Percentiles rank a stretch among this genome's conserved stretches.
These are phyloP conservation scores for Myxocyprinus asiaticus DNA, from an alignment of 2,113 vertebrate genomes.

Conservation along the genomic window DNA sequence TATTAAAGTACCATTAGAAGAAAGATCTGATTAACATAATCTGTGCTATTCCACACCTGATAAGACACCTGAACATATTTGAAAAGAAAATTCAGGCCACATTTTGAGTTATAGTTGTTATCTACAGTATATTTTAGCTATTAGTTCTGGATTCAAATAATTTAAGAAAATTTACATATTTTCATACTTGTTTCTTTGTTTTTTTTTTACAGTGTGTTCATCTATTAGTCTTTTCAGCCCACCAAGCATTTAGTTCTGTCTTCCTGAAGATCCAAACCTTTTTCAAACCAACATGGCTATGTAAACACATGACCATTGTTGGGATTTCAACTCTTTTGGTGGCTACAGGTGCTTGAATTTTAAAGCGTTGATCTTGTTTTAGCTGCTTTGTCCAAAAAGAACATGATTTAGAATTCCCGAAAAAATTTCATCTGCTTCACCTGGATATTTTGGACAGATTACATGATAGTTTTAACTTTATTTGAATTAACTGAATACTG, in stretches of 20 bases:
- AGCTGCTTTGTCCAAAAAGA: slow-evolving; percentile 1
- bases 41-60: no score
- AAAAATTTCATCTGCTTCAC: neutral
- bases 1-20: no score
- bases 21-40: no score
- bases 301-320: slow-evolving; percentile 13
- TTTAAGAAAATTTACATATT: no score
- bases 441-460: neutral
- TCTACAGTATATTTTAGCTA: no score
- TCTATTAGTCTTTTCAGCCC: slow-evolving; percentile 30
- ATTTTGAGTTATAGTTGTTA: no score
- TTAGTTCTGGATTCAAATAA: no score
- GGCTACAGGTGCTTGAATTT: neutral
- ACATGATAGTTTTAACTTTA: neutral
- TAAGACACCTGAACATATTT: no score
- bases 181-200: neutral
- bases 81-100: no score
- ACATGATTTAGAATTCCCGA: neutral
- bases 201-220: slow-evolving; percentile 13
- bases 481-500: neutral
- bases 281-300: slow-evolving; percentile 35
- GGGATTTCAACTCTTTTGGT: neutral
- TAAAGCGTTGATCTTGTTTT: slow-evolving; percentile 3
- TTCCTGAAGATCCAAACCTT: slow-evolving; percentile 28
- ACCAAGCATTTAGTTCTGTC: neutral